phyloP scores from a whole-genome alignment of 2,797 vertebrate genomes.

The Hydrocynus forskahlii region DNA sequence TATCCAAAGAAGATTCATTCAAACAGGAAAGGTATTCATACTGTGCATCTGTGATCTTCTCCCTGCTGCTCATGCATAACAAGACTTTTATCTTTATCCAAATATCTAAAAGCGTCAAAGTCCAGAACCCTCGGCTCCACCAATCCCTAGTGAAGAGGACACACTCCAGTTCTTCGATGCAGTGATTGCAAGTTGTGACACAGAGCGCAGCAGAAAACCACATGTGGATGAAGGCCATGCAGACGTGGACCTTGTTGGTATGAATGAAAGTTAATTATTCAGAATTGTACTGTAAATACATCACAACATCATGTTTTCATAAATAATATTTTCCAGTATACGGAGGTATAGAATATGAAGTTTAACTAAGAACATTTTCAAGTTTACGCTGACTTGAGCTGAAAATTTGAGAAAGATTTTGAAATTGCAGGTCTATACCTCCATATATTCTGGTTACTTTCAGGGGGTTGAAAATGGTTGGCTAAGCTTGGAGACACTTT shows the following conservation, averaged over 20 bases:
- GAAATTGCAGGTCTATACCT: too few relatives aligned
- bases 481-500: too few relatives aligned
- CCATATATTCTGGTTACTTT: too few relatives aligned
- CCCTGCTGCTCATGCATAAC: not conserved
- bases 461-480: too few relatives aligned
- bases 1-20: too few relatives aligned
- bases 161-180: conserved; percentile 91
- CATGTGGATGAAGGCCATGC: conserved; percentile 78
- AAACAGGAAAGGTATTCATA: too few relatives aligned
- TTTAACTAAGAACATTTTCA: too few relatives aligned
- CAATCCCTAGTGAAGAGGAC: conserved; percentile 83
- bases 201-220: conserved; percentile 75
- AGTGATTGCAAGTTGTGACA: conserved; percentile 90
- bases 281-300: not conserved
- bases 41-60: not conserved
- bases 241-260: conserved; percentile 95
- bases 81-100: not conserved
- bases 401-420: too few relatives aligned
- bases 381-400: too few relatives aligned
- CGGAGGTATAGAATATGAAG: too few relatives aligned
- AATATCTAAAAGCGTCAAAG: conserved; percentile 60
- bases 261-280: conserved; percentile 25
- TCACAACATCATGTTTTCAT: not conserved
- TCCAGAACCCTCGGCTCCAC: conserved; percentile 70
- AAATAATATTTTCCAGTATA: too few relatives aligned